Percentiles rank a stretch among this genome's conserved stretches.
phyloP scores from a whole-genome alignment of 2,113 vertebrate species.

The Vidua chalybeata region DNA sequence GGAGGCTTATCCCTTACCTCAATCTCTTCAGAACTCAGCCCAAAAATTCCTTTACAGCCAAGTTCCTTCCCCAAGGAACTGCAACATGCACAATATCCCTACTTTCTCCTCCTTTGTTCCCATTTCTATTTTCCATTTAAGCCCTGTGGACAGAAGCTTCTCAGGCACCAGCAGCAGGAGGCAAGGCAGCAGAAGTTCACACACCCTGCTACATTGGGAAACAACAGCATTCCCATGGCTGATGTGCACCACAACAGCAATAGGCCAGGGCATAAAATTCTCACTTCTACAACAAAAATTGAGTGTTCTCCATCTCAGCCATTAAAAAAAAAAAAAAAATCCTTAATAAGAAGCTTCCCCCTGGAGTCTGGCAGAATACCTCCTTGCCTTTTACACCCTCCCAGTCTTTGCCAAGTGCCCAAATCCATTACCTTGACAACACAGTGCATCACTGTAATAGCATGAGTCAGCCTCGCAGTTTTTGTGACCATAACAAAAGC shows the following conservation, averaged over 20 bases:
- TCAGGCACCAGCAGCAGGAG: neutral
- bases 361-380: neutral
- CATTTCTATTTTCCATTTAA: neutral
- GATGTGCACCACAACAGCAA: neutral
- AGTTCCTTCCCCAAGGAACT: neutral
- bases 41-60: neutral
- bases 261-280: neutral
- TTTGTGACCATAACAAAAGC: constrained; percentile 45
- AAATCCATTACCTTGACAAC: constrained; percentile 66
- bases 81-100: neutral
- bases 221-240: neutral
- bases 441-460: constrained; percentile 59
- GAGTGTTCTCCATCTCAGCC: neutral
- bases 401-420: neutral
- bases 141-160: neutral
- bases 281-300: neutral
- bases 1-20: constrained; percentile 1
- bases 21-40: constrained; percentile 6
- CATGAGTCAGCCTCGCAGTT: neutral
- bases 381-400: constrained; percentile 9
- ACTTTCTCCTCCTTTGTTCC: neutral
- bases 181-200: neutral
- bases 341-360: neutral
- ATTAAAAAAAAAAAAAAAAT: neutral
- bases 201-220: neutral